Evolutionary conservation across 2,797 vertebrate genomes (phyloP).

Genomic region (Euphonia xanthogaster): DNA sequence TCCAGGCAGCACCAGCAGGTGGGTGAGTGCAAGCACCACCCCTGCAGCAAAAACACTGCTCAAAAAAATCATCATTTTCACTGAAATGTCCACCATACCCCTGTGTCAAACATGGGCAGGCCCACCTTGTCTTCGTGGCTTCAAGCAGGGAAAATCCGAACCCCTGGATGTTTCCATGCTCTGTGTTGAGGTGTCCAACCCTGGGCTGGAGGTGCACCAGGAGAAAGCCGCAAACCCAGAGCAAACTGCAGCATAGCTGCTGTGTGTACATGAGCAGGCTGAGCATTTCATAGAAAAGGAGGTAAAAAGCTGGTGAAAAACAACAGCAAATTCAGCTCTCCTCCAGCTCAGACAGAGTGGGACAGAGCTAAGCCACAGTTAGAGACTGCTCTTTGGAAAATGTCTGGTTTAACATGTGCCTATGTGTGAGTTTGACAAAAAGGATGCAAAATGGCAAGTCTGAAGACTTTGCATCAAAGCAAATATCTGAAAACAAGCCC

Average conservation of each 20-base stretch:
- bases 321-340: neutral
- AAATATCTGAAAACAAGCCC: neutral
- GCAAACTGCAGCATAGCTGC: rapidly evolving
- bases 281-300: neutral
- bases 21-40: neutral
- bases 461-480: neutral
- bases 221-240: neutral
- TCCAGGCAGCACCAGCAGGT: neutral
- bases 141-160: neutral
- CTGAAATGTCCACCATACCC: neutral
- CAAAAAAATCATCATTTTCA: neutral
- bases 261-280: neutral
- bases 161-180: neutral
- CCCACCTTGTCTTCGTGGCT: neutral
- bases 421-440: neutral
- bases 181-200: rapidly evolving
- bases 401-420: rapidly evolving
- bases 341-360: neutral
- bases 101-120: neutral
- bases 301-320: neutral
- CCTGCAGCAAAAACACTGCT: neutral
- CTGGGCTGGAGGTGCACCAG: neutral
- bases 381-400: neutral
- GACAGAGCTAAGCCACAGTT: neutral
- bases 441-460: neutral